Conservation (phyloP, 1,140 invertebrate genomes). For the Grapholita molesta region DNA sequence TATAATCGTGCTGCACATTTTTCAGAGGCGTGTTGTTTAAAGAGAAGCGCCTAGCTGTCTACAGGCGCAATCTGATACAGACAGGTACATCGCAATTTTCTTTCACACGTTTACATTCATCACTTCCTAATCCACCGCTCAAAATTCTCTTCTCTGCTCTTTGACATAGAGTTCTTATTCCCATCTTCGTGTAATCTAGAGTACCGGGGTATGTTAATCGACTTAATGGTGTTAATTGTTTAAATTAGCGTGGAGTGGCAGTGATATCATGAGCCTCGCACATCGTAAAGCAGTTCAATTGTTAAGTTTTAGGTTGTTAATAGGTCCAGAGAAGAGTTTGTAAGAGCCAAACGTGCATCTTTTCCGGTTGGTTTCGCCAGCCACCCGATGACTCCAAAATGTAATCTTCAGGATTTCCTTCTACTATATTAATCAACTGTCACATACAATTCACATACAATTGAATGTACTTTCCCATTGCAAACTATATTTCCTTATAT, state of each 20-base stretch:
- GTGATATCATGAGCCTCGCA: constrained; percentile 61
- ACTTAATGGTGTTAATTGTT: constrained; percentile 55
- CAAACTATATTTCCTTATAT: too few species aligned
- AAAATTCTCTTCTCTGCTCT: not conserved
- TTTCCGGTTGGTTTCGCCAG: not conserved
- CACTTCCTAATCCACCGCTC: not conserved
- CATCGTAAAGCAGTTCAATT: constrained; percentile 35
- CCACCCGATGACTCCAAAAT: not conserved
- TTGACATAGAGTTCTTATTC: not conserved
- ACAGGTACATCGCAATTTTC: not conserved
- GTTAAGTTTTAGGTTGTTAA: not conserved
- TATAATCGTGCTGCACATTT: not conserved
- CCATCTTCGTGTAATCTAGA: not conserved
- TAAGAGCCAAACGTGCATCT: not conserved
- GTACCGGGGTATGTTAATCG: constrained; percentile 13
- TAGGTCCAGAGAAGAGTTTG: not conserved
- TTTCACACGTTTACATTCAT: not conserved
- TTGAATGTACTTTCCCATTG: too few species aligned
- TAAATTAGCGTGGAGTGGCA: constrained; percentile 43
- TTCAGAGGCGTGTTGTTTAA: not conserved
- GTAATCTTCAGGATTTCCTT: too few species aligned
- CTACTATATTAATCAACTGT: too few species aligned
- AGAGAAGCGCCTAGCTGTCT: constrained; percentile 1
- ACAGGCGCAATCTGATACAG: not conserved
- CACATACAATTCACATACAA: too few species aligned